phyloP scores from a whole-genome alignment of 2,113 vertebrate genomes.

The Garra rufa region DNA sequence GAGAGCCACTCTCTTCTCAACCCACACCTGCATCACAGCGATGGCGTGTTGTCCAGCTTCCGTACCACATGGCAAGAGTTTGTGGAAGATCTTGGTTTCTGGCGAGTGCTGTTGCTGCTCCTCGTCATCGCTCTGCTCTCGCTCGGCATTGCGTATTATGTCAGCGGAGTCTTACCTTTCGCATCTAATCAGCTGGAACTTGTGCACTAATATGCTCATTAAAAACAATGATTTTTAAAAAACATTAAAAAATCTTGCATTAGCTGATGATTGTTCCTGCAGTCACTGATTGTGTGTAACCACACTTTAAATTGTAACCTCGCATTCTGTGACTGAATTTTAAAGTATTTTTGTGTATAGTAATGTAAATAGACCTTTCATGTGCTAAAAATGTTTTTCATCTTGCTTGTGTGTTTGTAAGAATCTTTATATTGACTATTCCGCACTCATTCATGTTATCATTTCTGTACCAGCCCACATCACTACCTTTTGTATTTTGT shows the following conservation, averaged over 20 bases:
- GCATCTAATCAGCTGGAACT: conserved; percentile 86
- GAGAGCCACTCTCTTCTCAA: conserved; percentile 89
- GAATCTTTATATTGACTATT: not conserved
- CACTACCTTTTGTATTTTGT: not conserved
- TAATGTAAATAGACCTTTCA: conserved; percentile 35
- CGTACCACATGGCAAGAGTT: conserved; percentile 89
- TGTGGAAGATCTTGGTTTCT: conserved; percentile 89
- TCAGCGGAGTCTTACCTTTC: conserved; percentile 86
- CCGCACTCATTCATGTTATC: not conserved
- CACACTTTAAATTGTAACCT: not conserved
- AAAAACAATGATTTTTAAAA: not conserved
- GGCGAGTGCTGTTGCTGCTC: conserved; percentile 85
- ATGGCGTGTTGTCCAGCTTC: conserved; percentile 87
- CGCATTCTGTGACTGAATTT: not conserved
- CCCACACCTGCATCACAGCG: conserved; percentile 84
- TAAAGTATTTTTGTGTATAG: not conserved
- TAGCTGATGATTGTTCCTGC: not conserved
- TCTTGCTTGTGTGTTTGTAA: not conserved
- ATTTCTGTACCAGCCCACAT: not conserved
- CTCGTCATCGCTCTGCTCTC: conserved; percentile 86
- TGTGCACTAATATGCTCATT: conserved; percentile 74
- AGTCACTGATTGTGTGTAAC: not conserved
- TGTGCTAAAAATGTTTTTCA: not conserved
- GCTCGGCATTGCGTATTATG: conserved; percentile 88
- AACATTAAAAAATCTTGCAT: not conserved